Evolutionary conservation across 1,140 invertebrate genomes (phyloP), one percentile per base, ranked within the genome.

Genomic region (Procambarus clarkii): DNA sequence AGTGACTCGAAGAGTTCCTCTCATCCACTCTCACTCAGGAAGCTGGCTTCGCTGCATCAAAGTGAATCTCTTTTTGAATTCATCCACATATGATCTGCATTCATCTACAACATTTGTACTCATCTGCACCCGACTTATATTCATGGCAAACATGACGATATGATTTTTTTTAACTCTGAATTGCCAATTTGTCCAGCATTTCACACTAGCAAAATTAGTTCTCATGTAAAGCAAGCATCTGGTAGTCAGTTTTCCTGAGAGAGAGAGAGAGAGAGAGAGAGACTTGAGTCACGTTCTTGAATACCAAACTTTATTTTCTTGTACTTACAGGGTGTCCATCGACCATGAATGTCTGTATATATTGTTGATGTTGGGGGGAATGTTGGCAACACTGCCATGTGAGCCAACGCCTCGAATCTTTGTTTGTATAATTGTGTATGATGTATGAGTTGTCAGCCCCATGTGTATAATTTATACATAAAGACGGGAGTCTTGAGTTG

Each of bases 281-380:
- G 34, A 34, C 50, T 9, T 54, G 79, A 58, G 79, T 81, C 4
- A 18, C 21, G 60, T 18, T 64, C 15, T 64, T 11, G 45, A 24
- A 81, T 24, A 58, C n/a, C 8, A 48, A 24, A 50, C 18, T 81
- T 81, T 81, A 81, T 81, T 81, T 81, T 81, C 58, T 81, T 81
- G 79, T 81, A 81, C 79, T 24, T 13, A 34, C 79, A 81, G 79
- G 79, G 79, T 81, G 79, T 50, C 79, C 48, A 50, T 81, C 48
- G 50, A 81, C 79, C 79, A 81, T n/a, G 54, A 81, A 34, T 54
- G 79, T 81, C 54, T 81, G 79, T 81, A 50, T 81, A 81, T 81
- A 81, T 81, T 81, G 79, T 81, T 81, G 79, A 81, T 54, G 79
- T 50, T 50, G 54, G 79, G 79, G 21, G 48, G 54, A 81, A 9